Evolutionary conservation across 2,888 invertebrate genomes (phyloP).

Genomic region (Steinernema hermaphroditum): DNA sequence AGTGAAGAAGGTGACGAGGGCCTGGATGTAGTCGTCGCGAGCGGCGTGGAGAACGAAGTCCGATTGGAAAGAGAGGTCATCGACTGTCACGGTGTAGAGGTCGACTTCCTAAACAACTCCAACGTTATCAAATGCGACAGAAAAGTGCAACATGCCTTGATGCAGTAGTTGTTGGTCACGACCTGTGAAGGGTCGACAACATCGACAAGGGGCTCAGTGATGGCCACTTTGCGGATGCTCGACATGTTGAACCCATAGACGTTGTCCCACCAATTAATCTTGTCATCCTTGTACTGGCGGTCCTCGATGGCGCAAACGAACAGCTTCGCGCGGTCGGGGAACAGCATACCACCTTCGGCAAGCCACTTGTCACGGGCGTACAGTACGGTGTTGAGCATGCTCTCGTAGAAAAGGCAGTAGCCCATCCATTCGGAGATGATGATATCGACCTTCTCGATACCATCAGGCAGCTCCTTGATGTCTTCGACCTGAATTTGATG

Average conservation of each 20-base stretch:
- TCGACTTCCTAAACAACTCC: constrained; percentile 84
- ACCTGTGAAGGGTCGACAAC: constrained; percentile 98
- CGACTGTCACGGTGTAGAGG: constrained; percentile 92
- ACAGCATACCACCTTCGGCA: constrained; percentile 79
- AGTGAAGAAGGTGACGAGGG: constrained; percentile 96
- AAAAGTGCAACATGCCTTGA: constrained; percentile 73
- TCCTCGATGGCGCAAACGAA: constrained; percentile 85
- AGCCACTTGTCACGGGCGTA: constrained; percentile 98
- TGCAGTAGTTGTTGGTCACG: constrained; percentile 87
- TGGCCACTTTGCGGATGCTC: constrained; percentile 93
- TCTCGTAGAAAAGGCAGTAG: constrained; percentile 92
- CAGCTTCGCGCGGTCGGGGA: constrained; percentile 87
- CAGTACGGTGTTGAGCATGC: constrained; percentile 98
- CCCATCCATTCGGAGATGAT: constrained; percentile 83
- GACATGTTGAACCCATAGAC: constrained; percentile 99
- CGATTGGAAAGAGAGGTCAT: constrained; percentile 87
- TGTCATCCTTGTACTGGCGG: constrained; percentile 98
- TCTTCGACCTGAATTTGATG: constrained; percentile 88
- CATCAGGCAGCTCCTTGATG: constrained; percentile 82
- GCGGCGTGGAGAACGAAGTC: constrained; percentile 71
- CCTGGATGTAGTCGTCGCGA: constrained; percentile 73
- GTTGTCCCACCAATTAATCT: constrained; percentile 99
- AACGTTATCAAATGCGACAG: too few relatives aligned
- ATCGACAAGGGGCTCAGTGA: constrained; percentile 96
- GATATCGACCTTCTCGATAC: constrained; percentile 82